Evolutionary conservation across 2,797 vertebrate genomes (phyloP), one percentile per base, ranked within the genome.

Genomic region (Microchirus variegatus): DNA sequence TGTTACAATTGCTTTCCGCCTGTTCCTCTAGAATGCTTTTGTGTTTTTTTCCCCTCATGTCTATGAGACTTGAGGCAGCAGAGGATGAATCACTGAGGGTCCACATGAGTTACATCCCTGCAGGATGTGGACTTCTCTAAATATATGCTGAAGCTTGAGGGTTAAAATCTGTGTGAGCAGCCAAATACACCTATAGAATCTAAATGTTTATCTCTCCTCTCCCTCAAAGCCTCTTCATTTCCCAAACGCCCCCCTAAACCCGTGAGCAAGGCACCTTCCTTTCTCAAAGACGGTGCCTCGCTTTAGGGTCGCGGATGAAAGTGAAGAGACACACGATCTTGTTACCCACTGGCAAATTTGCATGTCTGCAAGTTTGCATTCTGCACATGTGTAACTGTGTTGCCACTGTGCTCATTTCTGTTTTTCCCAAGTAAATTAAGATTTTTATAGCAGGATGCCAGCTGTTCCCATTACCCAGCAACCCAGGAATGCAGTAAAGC

Each of bases 401-500:
- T 48, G 59, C 59, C 37, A 12, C 67, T 36, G 54, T 12, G 13
- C 60, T 52, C 38, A 36, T 15, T 62, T 63, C 36, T 63, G 73
- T 69, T 75, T 68, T 53, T 53, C 56, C 31, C 68, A 53, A 81
- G 72, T 77, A 73, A 83, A 84, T 87, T 51, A 70, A 13, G 59
- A n/a, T 78, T 85, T 84, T 87, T 83, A 87, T 78, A 85, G 83
- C 78, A 85, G 78, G 82, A 81, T 83, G 64, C 74, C 63, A 37
- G 76, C 78, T 77, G 73, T 73, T 77, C 81, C 78, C 75, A 83
- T 83, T 84, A 80, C 75, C 72, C 56, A 70, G 71, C 57, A 64
- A 59, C 75, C 58, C 72, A 74, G 78, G 86, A 89, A 90, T 84
- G 78, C 71, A 80, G 71, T 63, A 70, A 75, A 76, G 71, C 37